Evolutionary conservation across 2,888 invertebrate genomes (phyloP), one percentile per base, ranked within the genome.

Genomic region (Pherbina coryleti): DNA sequence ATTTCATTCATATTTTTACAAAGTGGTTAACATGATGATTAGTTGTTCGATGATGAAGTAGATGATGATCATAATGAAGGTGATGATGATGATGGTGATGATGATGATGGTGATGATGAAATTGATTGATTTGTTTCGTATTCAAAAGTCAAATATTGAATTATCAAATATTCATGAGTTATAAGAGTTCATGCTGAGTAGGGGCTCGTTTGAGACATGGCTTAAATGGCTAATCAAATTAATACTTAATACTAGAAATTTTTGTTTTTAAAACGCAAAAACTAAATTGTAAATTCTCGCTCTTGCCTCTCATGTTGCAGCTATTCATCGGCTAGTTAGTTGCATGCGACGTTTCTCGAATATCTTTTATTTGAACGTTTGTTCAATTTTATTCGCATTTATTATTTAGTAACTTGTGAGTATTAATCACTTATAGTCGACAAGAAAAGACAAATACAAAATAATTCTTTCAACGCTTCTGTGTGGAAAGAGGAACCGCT

Each of bases 1-100:
- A n/a, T n/a, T 75, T 49, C 75, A 67, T 75, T 75, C 66, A 74
- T 62, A 22, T 31, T 49, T 49, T 28, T 34, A 19, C 44, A 44
- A 5, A 28, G 31, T 28, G 25, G 7, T 9, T 62, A 17, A 62
- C 62, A n/a, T 34, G 14, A 44, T 44, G 44, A 44, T 44, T 44
- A 44, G 44, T 55, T n/a, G 19, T 7, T 34, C 17, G 66, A 67
- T 25, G 55, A 49, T 34, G 51, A 31, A n/a, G n/a, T n/a, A n/a
- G n/a, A n/a, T n/a, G n/a, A n/a, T n/a, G n/a, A n/a, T n/a, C n/a
- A n/a, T n/a, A n/a, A n/a, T n/a, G n/a, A n/a, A 31, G n/a, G n/a
- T n/a, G n/a, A n/a, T n/a, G 49, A 75, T n/a, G 62, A 67, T 67
- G 49, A 19, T 49, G 49, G 22, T 5, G 73, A 51, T 14, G 44